Evolutionary conservation across 2,888 invertebrate species (phyloP).

Genomic region (Synergus japonicus): DNA sequence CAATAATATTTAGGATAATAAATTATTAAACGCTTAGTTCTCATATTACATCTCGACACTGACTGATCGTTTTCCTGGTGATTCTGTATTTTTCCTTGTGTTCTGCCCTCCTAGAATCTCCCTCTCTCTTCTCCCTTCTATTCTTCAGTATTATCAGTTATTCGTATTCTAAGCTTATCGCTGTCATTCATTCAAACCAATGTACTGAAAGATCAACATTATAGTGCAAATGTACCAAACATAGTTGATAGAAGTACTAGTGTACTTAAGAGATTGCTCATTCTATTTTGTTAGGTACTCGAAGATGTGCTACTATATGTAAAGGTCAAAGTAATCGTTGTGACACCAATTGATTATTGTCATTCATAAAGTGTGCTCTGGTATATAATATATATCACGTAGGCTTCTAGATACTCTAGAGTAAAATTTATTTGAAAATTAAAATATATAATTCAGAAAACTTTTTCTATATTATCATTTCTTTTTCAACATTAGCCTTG

Average conservation of each 20-base stretch:
- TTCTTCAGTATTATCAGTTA: constrained; percentile 4
- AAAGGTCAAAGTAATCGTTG: constrained; percentile 37
- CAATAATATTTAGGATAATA: background rate
- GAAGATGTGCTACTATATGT: constrained; percentile 9
- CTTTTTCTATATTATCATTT: no score
- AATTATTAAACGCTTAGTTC: background rate
- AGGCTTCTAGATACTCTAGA: background rate
- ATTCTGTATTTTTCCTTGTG: background rate
- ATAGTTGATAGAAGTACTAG: background rate
- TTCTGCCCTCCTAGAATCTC: constrained; percentile 12
- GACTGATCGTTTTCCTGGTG: constrained; percentile 4
- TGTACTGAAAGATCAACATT: background rate
- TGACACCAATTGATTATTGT: constrained; percentile 35
- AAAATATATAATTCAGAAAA: background rate
- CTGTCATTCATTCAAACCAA: constrained; percentile 21
- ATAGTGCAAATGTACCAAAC: background rate
- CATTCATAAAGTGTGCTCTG: constrained; percentile 4
- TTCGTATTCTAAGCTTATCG: constrained; percentile 10
- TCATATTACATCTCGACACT: background rate
- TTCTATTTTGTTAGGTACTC: background rate
- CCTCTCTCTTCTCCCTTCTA: constrained; percentile 23
- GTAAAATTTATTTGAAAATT: background rate
- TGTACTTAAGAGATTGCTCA: background rate
- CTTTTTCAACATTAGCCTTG: no score
- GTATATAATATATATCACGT: background rate